These are phyloP conservation scores for Limnephilus marmoratus DNA, from an alignment of 2,888 invertebrate genomes.

Conservation along the genomic window DNA sequence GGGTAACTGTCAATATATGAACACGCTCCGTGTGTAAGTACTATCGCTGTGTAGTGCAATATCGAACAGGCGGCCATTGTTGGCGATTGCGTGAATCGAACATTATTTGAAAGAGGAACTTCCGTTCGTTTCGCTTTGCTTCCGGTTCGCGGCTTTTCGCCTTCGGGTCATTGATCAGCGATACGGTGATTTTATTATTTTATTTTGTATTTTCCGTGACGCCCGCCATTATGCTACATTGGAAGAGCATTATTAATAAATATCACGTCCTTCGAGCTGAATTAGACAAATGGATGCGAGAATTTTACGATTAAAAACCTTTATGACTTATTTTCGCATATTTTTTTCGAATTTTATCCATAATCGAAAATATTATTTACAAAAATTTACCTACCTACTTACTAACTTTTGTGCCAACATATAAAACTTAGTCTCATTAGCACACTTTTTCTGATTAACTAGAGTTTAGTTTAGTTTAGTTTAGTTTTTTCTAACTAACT, in stretches of 20 bases:
- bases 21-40: slow-evolving; percentile 38
- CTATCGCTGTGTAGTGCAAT: slow-evolving; percentile 26
- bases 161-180: slow-evolving; percentile 61
- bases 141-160: slow-evolving; percentile 58
- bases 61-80: slow-evolving; percentile 57
- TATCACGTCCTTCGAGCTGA: slow-evolving; percentile 43
- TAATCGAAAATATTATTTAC: too few relatives aligned
- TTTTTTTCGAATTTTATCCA: too few relatives aligned
- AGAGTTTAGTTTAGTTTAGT: too few relatives aligned
- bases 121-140: slow-evolving; percentile 55
- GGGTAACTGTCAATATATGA: slow-evolving; percentile 54
- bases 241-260: not conserved
- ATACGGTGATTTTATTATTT: slow-evolving; percentile 46
- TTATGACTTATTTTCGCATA: too few relatives aligned
- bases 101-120: slow-evolving; percentile 52
- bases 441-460: too few relatives aligned
- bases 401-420: too few relatives aligned
- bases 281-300: not conserved
- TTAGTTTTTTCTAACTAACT: too few relatives aligned
- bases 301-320: not conserved
- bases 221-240: slow-evolving; percentile 16
- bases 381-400: too few relatives aligned
- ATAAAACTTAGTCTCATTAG: too few relatives aligned
- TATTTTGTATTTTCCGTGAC: slow-evolving; percentile 48
- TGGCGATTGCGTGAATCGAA: slow-evolving; percentile 59